Conservation (phyloP, 2,113 vertebrate genomes). For the Poecilia latipinna region DNA sequence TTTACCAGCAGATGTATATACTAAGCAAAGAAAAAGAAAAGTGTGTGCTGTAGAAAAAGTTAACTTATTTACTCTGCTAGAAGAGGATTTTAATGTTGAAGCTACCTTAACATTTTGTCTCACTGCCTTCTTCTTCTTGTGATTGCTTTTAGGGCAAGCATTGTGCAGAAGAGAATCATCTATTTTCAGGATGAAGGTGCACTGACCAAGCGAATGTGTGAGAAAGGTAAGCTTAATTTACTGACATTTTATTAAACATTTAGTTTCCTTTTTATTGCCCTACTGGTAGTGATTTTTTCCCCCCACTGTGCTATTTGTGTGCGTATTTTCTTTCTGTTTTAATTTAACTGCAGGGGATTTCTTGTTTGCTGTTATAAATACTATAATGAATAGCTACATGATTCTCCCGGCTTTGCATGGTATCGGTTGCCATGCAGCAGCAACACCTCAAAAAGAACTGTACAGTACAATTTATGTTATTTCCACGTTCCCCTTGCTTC, state of each 20-base stretch:
- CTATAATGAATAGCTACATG: conserved; percentile 40
- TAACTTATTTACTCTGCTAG: conserved; percentile 28
- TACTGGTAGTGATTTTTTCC: conserved; percentile 15
- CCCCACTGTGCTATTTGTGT: conserved; percentile 5
- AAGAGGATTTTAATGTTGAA: background rate
- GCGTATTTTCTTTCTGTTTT: conserved; percentile 30
- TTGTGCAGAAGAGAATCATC: conserved; percentile 97
- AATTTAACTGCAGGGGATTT: conserved; percentile 35
- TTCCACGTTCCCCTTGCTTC: background rate
- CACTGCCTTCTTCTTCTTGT: conserved; percentile 19
- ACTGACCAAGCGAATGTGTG: conserved; percentile 94
- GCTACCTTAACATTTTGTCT: conserved; percentile 1
- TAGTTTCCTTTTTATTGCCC: conserved; percentile 16
- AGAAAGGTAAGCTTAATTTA: conserved; percentile 86
- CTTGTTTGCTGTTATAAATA: conserved; percentile 15
- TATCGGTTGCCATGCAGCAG: conserved; percentile 50
- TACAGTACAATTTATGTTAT: conserved; percentile 6
- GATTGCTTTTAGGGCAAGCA: conserved; percentile 87
- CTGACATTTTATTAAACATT: conserved; percentile 20
- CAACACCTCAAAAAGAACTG: conserved; percentile 46
- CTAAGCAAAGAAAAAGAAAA: conserved; percentile 23
- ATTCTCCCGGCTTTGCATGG: conserved; percentile 42
- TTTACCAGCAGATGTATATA: conserved; percentile 21
- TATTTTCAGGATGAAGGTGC: conserved; percentile 98
- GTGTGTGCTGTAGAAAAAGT: conserved; percentile 16